Conservation (phyloP, 2,797 vertebrate genomes). For the Galago senegalensis region DNA sequence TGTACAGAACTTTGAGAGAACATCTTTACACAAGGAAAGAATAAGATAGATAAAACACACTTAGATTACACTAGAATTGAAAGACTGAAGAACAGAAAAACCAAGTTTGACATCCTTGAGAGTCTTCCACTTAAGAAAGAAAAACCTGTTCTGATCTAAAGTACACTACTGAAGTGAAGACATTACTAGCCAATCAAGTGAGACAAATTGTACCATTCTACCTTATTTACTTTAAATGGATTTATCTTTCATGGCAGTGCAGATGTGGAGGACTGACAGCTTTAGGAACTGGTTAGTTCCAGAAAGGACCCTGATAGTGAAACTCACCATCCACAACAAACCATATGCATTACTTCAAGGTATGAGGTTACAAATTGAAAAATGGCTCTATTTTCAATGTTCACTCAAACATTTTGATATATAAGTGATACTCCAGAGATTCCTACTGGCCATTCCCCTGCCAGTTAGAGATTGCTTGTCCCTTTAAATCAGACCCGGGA, state of each 20-base stretch:
- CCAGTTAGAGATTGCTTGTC: not conserved
- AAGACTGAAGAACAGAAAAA: constrained; percentile 68
- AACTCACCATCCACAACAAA: not conserved
- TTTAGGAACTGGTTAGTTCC: constrained; percentile 34
- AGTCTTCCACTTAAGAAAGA: constrained; percentile 70
- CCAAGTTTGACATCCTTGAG: constrained; percentile 50
- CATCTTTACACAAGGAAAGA: not conserved
- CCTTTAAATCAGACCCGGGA: not conserved
- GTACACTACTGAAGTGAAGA: constrained; percentile 67
- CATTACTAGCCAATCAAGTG: constrained; percentile 70
- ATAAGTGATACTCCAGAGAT: constrained; percentile 5
- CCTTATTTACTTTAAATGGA: constrained; percentile 77
- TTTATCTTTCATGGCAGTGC: constrained; percentile 61
- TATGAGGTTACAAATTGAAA: not conserved
- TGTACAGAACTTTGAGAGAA: not conserved
- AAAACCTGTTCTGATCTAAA: constrained; percentile 67
- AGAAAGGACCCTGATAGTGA: not conserved
- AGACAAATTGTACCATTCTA: constrained; percentile 72
- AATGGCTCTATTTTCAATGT: not conserved
- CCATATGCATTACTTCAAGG: not conserved
- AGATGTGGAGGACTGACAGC: constrained; percentile 10
- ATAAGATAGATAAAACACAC: constrained; percentile 10
- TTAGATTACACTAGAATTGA: constrained; percentile 38
- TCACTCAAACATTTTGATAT: not conserved
- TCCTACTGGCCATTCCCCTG: not conserved